A percentile compares a stretch with the other conserved stretches of the same genome.
Conservation (phyloP, 2,888 invertebrate species). For the Sinelater perroti region DNA sequence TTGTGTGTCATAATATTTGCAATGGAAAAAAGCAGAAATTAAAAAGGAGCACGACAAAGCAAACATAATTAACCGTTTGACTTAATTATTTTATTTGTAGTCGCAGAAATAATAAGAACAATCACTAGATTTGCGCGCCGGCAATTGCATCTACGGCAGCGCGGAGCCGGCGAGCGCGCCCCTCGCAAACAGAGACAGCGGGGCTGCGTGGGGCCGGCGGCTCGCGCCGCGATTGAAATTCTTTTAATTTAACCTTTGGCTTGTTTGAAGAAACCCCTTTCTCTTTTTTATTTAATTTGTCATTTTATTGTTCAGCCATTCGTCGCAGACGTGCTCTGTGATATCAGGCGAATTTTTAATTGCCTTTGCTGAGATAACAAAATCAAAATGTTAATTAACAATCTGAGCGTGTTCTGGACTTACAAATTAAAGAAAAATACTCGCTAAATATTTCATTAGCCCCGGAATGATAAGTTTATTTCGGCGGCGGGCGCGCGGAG, state of each 20-base stretch:
- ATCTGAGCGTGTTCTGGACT: conserved; percentile 58
- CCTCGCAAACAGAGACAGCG: conserved; percentile 38
- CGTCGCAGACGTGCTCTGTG: conserved; percentile 53
- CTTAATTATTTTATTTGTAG: conserved; percentile 54
- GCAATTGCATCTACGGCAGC: conserved; percentile 14
- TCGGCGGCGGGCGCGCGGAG: conserved; percentile 37
- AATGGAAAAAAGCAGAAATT: conserved; percentile 35
- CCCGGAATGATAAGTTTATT: conserved; percentile 43
- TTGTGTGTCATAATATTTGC: conserved; percentile 33
- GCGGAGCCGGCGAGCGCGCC: conserved; percentile 14
- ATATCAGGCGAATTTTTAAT: conserved; percentile 61
- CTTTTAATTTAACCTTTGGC: conserved; percentile 58
- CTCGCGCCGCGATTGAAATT: conserved; percentile 56
- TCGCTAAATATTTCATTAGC: conserved; percentile 56
- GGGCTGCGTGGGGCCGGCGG: conserved; percentile 41
- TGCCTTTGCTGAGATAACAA: conserved; percentile 61
- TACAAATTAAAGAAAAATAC: conserved; percentile 61
- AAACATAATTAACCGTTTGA: conserved; percentile 55
- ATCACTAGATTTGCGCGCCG: conserved; percentile 40
- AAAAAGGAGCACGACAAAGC: conserved; percentile 38
- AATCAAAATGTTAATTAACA: conserved; percentile 63
- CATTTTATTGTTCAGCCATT: conserved; percentile 58
- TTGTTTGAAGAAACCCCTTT: conserved; percentile 58
- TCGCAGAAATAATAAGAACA: conserved; percentile 49
- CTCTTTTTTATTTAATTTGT: conserved; percentile 59